Evolutionary conservation across 2,797 vertebrate genomes (phyloP).

Genomic region (Antrozous pallidus): DNA sequence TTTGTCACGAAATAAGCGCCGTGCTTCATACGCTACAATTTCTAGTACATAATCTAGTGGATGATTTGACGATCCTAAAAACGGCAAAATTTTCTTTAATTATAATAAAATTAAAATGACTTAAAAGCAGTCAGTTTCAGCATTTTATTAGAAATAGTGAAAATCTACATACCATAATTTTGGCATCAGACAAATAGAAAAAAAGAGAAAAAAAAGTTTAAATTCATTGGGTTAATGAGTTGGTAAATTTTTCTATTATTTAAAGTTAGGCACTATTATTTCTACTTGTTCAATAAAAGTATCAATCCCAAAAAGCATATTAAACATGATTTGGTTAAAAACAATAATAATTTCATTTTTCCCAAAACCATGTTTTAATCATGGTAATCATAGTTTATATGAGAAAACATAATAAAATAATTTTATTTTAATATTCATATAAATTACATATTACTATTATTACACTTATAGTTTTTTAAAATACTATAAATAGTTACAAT

Average conservation of each 20-base stretch:
- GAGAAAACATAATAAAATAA: not conserved
- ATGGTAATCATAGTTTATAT: not conserved
- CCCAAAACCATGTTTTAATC: not conserved
- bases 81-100: conserved; percentile 38
- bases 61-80: conserved; percentile 80
- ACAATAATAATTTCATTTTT: conserved; percentile 31
- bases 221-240: conserved; percentile 29
- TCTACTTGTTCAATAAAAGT: conserved; percentile 10
- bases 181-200: conserved; percentile 72
- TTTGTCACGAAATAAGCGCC: conserved; percentile 93
- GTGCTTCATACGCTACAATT: conserved; percentile 92
- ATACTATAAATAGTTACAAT: not conserved
- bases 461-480: not conserved
- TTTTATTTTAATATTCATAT: not conserved
- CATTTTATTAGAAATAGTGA: conserved; percentile 50
- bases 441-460: not conserved
- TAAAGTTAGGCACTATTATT: not conserved
- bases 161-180: conserved; percentile 84
- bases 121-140: conserved; percentile 55
- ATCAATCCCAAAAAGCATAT: not conserved
- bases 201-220: conserved; percentile 70
- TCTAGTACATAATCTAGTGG: conserved; percentile 91
- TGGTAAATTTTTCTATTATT: not conserved
- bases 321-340: conserved; percentile 14
- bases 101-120: conserved; percentile 26